phyloP scores from a whole-genome alignment of 2,113 vertebrate species.

The Ginglymostoma cirratum region DNA sequence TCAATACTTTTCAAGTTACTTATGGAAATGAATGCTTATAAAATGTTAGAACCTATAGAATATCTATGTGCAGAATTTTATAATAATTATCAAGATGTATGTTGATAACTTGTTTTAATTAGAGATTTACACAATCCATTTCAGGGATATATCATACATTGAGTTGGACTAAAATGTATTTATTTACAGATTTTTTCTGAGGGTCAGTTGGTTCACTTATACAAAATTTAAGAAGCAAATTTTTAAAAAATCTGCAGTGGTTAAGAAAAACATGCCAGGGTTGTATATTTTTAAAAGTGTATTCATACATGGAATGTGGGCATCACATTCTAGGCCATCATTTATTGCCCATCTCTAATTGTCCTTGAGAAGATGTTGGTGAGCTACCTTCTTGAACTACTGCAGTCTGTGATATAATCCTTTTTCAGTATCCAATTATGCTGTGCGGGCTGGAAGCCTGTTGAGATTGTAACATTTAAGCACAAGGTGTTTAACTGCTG shows the following conservation, averaged over 20 bases:
- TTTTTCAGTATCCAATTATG: too few relatives aligned
- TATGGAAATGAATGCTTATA: background rate
- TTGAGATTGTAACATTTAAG: too few relatives aligned
- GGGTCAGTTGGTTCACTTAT: background rate
- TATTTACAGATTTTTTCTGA: background rate
- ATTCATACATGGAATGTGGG: too few relatives aligned
- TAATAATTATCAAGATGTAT: background rate
- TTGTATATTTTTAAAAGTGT: background rate
- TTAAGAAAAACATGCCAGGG: background rate
- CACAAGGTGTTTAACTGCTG: too few relatives aligned
- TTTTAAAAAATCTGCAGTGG: background rate
- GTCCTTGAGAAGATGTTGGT: too few relatives aligned
- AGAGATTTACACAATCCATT: background rate
- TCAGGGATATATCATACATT: background rate
- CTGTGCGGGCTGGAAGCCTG: too few relatives aligned
- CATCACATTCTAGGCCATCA: too few relatives aligned
- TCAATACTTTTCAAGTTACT: background rate
- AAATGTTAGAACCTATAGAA: background rate
- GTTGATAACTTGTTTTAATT: background rate
- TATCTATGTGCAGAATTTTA: background rate
- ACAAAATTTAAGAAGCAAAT: background rate
- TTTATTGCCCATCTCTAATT: too few relatives aligned
- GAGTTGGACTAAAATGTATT: background rate
- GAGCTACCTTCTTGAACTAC: too few relatives aligned
- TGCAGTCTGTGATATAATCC: too few relatives aligned